A percentile compares a stretch with the other conserved stretches of the same genome.
Evolutionary conservation across 92 coral and sea anemone genomes (phyloP).

Genomic region (Galaxea fascicularis): DNA sequence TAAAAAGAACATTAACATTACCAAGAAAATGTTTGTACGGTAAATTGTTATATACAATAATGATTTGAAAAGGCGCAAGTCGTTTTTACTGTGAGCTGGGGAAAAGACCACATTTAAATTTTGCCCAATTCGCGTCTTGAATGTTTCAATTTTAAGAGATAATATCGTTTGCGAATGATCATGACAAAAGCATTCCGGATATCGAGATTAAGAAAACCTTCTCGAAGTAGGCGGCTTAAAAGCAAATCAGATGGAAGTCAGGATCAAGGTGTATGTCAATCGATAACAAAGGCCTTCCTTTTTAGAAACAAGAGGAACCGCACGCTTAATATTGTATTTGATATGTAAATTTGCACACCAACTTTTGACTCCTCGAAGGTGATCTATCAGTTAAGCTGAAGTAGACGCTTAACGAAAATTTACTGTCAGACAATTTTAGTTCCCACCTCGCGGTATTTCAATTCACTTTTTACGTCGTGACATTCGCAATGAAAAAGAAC

Average conservation of each 20-base stretch:
- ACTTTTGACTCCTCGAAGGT: background rate
- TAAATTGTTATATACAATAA: slow-evolving; percentile 35
- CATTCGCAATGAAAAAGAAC: slow-evolving; percentile 20
- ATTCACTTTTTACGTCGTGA: slow-evolving; percentile 36
- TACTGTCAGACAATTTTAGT: background rate
- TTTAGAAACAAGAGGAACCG: slow-evolving; percentile 31
- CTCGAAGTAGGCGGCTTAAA: slow-evolving; percentile 23
- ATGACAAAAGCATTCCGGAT: slow-evolving; percentile 21
- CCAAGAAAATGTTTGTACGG: slow-evolving; percentile 29
- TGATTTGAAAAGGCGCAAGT: slow-evolving; percentile 2
- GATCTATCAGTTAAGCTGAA: background rate
- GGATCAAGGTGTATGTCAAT: slow-evolving; percentile 54
- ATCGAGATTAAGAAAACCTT: background rate
- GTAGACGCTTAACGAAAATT: background rate
- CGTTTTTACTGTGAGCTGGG: background rate
- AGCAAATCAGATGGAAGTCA: slow-evolving; percentile 29
- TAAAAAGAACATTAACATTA: slow-evolving; percentile 45
- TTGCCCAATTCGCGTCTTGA: background rate
- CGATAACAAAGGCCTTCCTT: slow-evolving; percentile 64
- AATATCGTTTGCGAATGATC: background rate
- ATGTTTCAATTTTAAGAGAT: background rate
- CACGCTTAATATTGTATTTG: background rate
- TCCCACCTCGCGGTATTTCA: slow-evolving; percentile 8
- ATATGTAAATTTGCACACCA: slow-evolving; percentile 17
- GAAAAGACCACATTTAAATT: background rate